Conservation (phyloP, 53 echinoderm and acorn worm genomes). For the Patiria pectinifera region DNA sequence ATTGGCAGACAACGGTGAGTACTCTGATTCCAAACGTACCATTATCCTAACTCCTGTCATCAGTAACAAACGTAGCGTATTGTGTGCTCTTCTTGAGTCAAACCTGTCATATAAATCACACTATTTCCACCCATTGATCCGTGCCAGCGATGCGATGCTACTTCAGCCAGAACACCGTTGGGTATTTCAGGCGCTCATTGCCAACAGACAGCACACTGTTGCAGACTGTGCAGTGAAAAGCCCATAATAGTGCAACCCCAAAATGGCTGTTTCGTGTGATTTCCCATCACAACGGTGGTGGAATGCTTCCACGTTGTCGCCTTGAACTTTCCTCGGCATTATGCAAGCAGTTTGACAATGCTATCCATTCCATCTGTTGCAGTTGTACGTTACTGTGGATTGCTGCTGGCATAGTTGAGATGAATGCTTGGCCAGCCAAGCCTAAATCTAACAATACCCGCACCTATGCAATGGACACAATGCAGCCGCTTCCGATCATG, state of each 20-base stretch:
- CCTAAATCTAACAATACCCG: neutral
- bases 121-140: neutral
- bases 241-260: neutral
- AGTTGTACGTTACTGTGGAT: neutral
- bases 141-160: neutral
- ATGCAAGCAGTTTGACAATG: neutral
- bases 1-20: too few relatives aligned
- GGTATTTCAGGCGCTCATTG: neutral
- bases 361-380: constrained; percentile 41
- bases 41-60: too few relatives aligned
- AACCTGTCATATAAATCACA: neutral
- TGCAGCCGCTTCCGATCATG: too few relatives aligned
- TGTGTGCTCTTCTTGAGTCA: neutral
- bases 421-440: neutral
- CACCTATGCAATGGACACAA: neutral
- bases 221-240: neutral
- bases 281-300: neutral
- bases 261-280: neutral
- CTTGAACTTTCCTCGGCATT: constrained; percentile 36
- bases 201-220: neutral
- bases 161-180: neutral
- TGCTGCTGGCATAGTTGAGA: neutral
- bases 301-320: neutral
- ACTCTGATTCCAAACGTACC: too few relatives aligned
- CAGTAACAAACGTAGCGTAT: too few relatives aligned